A percentile compares a stretch with the other conserved stretches of the same genome.
phyloP scores from a whole-genome alignment of 2,113 vertebrate species.

The Platycercus adscitus region DNA sequence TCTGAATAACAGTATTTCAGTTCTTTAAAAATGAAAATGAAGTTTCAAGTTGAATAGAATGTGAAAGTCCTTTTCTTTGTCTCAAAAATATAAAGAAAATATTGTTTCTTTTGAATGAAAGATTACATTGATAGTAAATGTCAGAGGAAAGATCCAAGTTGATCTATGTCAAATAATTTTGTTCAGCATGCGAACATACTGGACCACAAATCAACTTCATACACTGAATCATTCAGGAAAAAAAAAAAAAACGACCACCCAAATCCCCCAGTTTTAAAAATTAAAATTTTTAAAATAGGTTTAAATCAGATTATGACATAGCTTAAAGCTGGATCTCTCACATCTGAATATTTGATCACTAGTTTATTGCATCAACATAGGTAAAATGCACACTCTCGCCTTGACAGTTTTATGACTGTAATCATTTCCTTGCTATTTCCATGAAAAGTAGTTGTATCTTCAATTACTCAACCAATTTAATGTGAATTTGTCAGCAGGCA shows the following conservation, averaged over 20 bases:
- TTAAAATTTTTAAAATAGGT: too few relatives aligned
- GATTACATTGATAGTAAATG: background rate
- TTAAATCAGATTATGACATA: background rate
- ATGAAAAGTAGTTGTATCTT: background rate
- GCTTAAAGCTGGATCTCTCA: background rate
- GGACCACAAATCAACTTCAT: background rate
- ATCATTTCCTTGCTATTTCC: background rate
- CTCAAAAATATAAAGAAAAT: background rate
- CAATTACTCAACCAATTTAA: background rate
- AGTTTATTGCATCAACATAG: background rate
- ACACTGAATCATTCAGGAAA: background rate
- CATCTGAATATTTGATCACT: background rate
- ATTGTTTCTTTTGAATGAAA: background rate
- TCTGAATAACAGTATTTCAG: background rate
- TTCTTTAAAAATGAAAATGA: background rate
- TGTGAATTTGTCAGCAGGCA: background rate
- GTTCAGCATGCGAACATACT: background rate
- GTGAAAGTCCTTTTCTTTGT: background rate
- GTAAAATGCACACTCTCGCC: background rate
- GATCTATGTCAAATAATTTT: background rate
- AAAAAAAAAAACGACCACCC: background rate
- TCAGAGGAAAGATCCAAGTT: background rate
- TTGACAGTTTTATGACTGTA: background rate
- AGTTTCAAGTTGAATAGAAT: background rate
- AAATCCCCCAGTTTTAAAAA: background rate